Evolutionary conservation across 2,888 invertebrate genomes (phyloP).

Genomic region (Lochmaea capreae): DNA sequence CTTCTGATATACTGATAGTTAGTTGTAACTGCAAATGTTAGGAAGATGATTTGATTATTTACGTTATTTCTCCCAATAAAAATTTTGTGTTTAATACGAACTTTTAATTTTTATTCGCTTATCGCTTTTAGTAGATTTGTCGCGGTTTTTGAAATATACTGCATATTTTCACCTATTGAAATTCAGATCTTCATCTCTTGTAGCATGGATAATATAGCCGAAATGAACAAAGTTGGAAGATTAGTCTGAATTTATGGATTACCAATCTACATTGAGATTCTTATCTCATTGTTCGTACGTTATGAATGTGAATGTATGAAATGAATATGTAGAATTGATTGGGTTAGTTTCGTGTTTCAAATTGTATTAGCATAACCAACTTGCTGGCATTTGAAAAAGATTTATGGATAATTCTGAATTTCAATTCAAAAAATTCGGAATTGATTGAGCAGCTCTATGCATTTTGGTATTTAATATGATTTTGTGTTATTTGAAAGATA

Average conservation of each 20-base stretch:
- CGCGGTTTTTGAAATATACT: neutral
- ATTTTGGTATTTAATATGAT: no score
- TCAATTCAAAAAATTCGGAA: no score
- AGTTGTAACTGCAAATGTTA: no score
- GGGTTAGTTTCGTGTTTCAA: slow-evolving; percentile 23
- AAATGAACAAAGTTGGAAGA: slow-evolving; percentile 36
- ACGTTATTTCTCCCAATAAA: no score
- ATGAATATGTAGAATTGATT: slow-evolving; percentile 24
- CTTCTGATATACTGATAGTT: no score
- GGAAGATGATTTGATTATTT: no score
- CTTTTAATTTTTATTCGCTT: no score
- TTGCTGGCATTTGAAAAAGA: neutral
- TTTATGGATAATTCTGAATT: neutral
- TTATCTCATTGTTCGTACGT: slow-evolving; percentile 26
- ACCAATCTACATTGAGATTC: slow-evolving; percentile 31
- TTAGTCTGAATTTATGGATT: slow-evolving; percentile 36
- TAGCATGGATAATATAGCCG: slow-evolving; percentile 29
- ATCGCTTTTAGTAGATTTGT: no score
- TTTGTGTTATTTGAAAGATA: no score
- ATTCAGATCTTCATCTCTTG: slow-evolving; percentile 30
- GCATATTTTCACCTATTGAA: slow-evolving; percentile 38
- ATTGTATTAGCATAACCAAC: slow-evolving; percentile 6
- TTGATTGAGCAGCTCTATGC: no score
- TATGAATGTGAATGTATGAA: slow-evolving; percentile 29
- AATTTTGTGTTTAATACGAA: no score